A percentile compares a stretch with the other conserved stretches of the same genome.
Conservation (phyloP, 2,888 invertebrate genomes). For the Pristionchus entomophagus region DNA sequence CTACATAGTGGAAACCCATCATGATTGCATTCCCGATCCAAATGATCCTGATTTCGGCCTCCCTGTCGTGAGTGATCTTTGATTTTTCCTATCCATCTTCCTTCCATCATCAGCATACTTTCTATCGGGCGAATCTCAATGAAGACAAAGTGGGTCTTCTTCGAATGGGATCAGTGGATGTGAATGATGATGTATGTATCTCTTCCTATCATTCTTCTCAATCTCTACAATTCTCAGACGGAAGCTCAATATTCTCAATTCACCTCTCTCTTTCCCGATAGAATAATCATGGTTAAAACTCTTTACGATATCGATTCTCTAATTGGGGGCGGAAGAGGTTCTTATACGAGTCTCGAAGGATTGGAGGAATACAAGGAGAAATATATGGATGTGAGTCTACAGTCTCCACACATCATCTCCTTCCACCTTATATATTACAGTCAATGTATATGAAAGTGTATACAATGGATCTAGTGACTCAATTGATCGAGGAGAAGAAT, state of each 20-base stretch:
- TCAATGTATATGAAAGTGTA: neutral
- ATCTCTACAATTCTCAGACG: neutral
- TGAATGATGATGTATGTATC: neutral
- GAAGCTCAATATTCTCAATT: neutral
- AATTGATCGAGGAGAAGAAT: neutral
- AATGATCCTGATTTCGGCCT: neutral
- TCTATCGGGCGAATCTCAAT: neutral
- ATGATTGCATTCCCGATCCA: neutral
- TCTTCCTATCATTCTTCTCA: neutral
- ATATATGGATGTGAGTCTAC: too few species aligned
- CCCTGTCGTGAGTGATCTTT: conserved; percentile 15
- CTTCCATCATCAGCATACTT: neutral
- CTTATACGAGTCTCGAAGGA: too few species aligned
- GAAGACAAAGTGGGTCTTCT: neutral
- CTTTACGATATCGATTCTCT: neutral
- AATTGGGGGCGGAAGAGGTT: too few species aligned
- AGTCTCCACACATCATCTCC: too few species aligned
- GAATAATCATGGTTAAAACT: neutral
- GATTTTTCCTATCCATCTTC: neutral
- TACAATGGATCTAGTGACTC: neutral
- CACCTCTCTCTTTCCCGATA: neutral
- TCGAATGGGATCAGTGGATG: neutral
- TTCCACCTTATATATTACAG: neutral
- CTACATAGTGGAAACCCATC: neutral
- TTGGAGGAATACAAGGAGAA: too few species aligned